Percentiles rank a stretch among this genome's conserved stretches.
Conservation (phyloP, 2,113 vertebrate genomes). For the Holacanthus passer region DNA sequence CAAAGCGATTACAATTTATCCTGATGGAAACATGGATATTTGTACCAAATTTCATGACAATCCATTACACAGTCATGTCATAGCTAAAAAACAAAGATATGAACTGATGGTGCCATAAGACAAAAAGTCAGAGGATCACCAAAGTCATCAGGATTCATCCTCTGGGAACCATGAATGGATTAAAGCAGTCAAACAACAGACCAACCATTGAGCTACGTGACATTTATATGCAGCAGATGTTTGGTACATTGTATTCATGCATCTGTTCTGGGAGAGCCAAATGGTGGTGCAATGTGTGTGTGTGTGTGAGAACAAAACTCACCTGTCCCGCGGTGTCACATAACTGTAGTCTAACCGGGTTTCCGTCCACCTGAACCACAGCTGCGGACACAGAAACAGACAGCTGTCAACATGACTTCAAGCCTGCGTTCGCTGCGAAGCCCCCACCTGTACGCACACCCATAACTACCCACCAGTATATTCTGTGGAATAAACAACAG, state of each 20-base stretch:
- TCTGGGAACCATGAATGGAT: neutral
- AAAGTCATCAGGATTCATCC: neutral
- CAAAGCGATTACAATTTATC: neutral
- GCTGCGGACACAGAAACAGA: constrained; percentile 75
- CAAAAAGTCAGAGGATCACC: neutral
- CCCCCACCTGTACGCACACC: constrained; percentile 20
- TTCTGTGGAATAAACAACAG: constrained; percentile 58
- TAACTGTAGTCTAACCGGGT: constrained; percentile 86
- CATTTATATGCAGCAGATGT: neutral
- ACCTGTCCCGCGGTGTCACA: constrained; percentile 91
- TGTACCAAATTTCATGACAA: neutral
- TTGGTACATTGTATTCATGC: neutral
- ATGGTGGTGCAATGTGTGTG: neutral
- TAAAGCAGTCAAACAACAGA: neutral
- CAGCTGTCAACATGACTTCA: constrained; percentile 44
- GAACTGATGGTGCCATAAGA: neutral
- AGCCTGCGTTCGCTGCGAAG: neutral
- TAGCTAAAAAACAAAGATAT: neutral
- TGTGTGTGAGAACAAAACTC: constrained; percentile 48
- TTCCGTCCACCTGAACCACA: constrained; percentile 88
- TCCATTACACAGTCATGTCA: neutral
- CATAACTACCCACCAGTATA: constrained; percentile 1
- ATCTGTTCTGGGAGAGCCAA: neutral
- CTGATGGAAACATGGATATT: neutral
- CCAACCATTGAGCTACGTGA: neutral